Evolutionary conservation across 2,113 vertebrate genomes (phyloP).

Genomic region (Ceyx cyanopectus): DNA sequence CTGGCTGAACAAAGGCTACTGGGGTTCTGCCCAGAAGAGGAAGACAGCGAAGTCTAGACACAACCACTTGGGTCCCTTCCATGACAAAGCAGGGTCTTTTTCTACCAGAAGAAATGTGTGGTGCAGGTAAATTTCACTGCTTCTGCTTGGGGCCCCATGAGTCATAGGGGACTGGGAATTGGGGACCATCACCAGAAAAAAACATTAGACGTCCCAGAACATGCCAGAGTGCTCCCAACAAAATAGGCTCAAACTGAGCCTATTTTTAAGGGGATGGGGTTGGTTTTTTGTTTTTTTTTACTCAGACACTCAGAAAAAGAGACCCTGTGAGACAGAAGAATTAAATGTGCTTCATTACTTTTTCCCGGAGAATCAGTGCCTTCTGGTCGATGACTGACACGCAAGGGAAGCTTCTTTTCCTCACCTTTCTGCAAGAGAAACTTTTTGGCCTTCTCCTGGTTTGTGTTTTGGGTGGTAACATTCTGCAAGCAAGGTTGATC

Average conservation of each 20-base stretch:
- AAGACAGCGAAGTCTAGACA: neutral
- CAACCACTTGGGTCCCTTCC: neutral
- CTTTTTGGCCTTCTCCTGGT: constrained; percentile 2
- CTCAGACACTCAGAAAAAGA: constrained; percentile 1
- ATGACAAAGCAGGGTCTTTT: neutral
- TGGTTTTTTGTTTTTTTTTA: neutral
- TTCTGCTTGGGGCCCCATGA: neutral
- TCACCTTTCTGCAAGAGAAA: constrained; percentile 56
- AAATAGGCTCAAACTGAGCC: neutral
- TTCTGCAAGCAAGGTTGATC: constrained; percentile 13
- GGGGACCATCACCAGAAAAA: neutral
- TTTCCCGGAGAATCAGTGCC: constrained; percentile 30
- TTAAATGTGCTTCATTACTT: constrained; percentile 64
- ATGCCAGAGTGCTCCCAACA: neutral
- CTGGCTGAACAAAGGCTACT: neutral
- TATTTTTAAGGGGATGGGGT: neutral
- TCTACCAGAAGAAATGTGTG: neutral
- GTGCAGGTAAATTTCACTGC: neutral
- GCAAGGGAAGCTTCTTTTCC: constrained; percentile 60
- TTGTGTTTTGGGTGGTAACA: neutral
- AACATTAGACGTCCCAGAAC: neutral
- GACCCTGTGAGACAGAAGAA: neutral
- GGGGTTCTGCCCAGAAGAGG: neutral
- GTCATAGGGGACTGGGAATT: neutral
- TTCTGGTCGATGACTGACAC: neutral